Percentiles rank a stretch among this genome's conserved stretches.
These are phyloP conservation scores for Pocillopora meandrina DNA, from an alignment of 92 coral and sea anemone species.

Conservation along the genomic window DNA sequence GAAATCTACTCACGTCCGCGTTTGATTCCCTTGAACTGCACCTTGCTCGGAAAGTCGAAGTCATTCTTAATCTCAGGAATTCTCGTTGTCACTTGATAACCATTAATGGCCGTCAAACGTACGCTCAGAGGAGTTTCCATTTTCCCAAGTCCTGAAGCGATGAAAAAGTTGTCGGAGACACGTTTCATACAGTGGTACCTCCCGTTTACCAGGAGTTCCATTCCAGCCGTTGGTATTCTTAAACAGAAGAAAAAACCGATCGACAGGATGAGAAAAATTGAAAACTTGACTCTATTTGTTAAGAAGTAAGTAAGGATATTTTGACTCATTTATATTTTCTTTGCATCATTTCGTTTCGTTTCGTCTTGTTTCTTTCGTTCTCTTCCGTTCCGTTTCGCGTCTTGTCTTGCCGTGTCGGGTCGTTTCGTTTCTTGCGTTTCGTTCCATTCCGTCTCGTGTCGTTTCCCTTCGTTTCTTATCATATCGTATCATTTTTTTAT, in stretches of 20 bases:
- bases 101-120: slow-evolving; percentile 80
- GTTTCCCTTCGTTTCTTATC: no score
- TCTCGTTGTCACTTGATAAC: slow-evolving; percentile 61
- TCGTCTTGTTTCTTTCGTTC: no score
- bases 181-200: slow-evolving; percentile 71
- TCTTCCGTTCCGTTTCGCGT: no score
- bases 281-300: background rate
- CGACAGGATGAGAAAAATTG: background rate
- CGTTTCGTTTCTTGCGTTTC: no score
- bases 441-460: no score
- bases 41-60: slow-evolving; percentile 56
- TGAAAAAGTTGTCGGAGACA: slow-evolving; percentile 70
- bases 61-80: slow-evolving; percentile 59
- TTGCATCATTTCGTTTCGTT: no score
- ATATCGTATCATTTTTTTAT: no score
- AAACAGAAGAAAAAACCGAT: background rate
- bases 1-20: background rate
- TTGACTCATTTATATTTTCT: no score
- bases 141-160: slow-evolving; percentile 66
- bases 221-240: slow-evolving; percentile 80
- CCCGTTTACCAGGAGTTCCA: slow-evolving; percentile 60
- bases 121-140: slow-evolving; percentile 60
- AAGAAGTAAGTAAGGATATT: no score
- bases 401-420: no score
- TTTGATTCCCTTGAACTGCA: slow-evolving; percentile 70